phyloP scores from a whole-genome alignment of 1,140 invertebrate species.

The Drosophila leontia region DNA sequence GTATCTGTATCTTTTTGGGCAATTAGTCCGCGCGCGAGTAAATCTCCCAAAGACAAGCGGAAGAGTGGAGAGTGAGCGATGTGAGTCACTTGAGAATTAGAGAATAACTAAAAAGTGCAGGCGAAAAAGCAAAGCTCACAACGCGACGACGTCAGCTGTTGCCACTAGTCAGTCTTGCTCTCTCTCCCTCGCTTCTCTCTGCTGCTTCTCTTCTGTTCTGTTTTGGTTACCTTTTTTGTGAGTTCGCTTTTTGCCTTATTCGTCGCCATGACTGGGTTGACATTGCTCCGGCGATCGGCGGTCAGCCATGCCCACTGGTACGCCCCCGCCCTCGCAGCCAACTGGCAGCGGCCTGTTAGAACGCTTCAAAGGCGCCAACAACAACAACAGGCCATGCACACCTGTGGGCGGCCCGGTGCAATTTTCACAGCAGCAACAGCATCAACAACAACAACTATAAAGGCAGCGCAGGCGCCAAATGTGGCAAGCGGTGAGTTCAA shows the following conservation, averaged over 20 bases:
- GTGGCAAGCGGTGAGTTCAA: constrained; percentile 67
- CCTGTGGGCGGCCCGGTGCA: constrained; percentile 39
- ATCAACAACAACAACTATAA: constrained; percentile 43
- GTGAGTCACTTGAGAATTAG: constrained; percentile 63
- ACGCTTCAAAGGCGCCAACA: constrained; percentile 75
- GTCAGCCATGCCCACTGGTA: constrained; percentile 40
- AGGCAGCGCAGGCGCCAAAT: constrained; percentile 57
- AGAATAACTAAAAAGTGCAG: constrained; percentile 79
- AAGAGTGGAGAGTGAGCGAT: constrained; percentile 46
- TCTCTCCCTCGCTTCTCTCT: constrained; percentile 35
- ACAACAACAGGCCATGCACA: constrained; percentile 15
- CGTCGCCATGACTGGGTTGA: constrained; percentile 67
- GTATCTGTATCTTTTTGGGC: constrained; percentile 44
- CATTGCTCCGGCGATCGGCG: constrained; percentile 56
- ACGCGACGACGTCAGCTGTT: constrained; percentile 64
- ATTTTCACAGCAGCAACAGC: constrained; percentile 45
- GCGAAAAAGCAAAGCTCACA: constrained; percentile 46
- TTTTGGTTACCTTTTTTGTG: constrained; percentile 55
- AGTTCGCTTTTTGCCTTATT: constrained; percentile 57
- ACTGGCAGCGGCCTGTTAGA: constrained; percentile 57
- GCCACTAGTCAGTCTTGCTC: constrained; percentile 13
- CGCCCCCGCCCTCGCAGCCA: constrained; percentile 48
- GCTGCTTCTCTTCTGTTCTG: constrained; percentile 58
- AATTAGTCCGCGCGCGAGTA: constrained; percentile 58
- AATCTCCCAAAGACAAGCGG: constrained; percentile 58